phyloP scores from a whole-genome alignment of 64 coral and sea anemone genomes.

The Montipora foliosa region DNA sequence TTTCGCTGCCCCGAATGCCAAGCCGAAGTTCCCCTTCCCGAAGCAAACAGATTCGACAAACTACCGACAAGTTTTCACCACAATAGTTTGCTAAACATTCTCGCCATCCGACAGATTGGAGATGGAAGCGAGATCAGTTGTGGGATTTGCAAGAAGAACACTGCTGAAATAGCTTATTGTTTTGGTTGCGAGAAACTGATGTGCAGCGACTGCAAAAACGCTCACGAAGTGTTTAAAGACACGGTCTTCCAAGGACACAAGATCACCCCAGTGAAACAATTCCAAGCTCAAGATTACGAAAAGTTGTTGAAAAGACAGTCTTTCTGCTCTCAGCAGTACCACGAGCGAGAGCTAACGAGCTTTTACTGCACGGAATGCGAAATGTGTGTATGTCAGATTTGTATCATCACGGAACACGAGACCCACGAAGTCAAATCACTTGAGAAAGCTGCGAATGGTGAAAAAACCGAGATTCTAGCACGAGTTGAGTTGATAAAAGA shows the following conservation, averaged over 20 bases:
- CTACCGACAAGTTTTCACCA: conserved; percentile 39
- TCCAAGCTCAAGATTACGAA: background rate
- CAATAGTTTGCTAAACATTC: conserved; percentile 22
- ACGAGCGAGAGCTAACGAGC: background rate
- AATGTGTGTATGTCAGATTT: conserved; percentile 22
- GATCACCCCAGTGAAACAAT: conserved; percentile 3
- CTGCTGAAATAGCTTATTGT: background rate
- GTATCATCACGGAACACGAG: background rate
- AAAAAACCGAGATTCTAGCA: background rate
- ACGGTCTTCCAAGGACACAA: background rate
- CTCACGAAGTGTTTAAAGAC: background rate
- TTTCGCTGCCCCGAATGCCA: conserved; percentile 32
- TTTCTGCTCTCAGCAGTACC: conserved; percentile 9
- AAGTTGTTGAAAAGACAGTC: background rate
- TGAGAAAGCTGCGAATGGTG: background rate
- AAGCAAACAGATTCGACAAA: background rate
- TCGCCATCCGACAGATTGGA: background rate
- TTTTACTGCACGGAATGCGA: conserved; percentile 23
- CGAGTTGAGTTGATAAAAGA: background rate
- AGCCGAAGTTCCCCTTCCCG: background rate
- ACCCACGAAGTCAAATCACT: background rate
- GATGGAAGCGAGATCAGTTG: background rate
- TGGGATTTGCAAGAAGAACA: background rate
- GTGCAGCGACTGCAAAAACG: background rate
- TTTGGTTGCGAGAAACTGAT: conserved; percentile 6